Evolutionary conservation across 2,888 invertebrate genomes (phyloP), one percentile per base, ranked within the genome.

Genomic region (Barypeithes pellucidus): DNA sequence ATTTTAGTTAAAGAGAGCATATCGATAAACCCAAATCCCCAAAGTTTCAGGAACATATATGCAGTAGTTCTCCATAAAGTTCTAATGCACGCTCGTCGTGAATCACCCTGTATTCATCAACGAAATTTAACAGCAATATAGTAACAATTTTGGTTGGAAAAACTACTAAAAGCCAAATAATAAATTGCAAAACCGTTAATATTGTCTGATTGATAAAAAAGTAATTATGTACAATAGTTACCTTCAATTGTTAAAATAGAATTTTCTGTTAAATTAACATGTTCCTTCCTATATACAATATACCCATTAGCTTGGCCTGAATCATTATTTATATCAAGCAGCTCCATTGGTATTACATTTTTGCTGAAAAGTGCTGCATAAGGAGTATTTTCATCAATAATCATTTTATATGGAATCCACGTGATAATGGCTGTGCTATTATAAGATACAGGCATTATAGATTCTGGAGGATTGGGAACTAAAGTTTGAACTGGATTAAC

Each of bases 381-480:
- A 18, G 77, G 73, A 62, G 72, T 54, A 29, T 76, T 75, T 16
- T 75, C 29, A 11, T 60, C 52, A 41, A 79, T 63, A 50, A 80
- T 47, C 33, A 78, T 72, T 7, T 59, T 14, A 7, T 79, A 60
- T 4, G 33, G 18, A 14, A 78, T 62, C 22, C 79, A 75, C 29
- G 77, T 79, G 71, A 80, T 80, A 77, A 79, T 80, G 47, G 66
- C 9, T 24, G 76, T 20, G 33, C 67, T 57, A 14, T 69, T 50
- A 91, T 87, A 97, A 94, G 12, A 96, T 94, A 67, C 94, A 93
- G 85, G 96, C 94, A 24, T 45, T 3, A 79, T 81, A 61, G 89
- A 89, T 76, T 96, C 86, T 0, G 97, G 97, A 1, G 95, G 93
- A 83, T 95, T 75, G 2, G 87, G 86, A n/a, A 80, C 72, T 65